phyloP scores from a whole-genome alignment of 2,888 invertebrate genomes.

The Syrista parreyssii region DNA sequence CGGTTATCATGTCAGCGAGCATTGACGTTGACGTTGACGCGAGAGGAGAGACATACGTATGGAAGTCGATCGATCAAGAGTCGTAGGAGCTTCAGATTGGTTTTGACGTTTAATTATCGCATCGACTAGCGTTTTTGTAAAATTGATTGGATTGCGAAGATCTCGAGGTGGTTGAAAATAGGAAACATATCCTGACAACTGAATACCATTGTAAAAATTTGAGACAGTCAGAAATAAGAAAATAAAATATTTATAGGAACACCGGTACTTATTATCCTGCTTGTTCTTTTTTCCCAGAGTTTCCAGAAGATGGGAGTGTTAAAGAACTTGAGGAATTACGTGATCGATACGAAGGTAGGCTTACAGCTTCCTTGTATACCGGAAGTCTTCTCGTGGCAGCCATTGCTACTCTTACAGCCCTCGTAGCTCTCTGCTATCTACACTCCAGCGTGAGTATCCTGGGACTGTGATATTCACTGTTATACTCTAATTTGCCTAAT shows the following conservation, averaged over 20 bases:
- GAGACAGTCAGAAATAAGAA: neutral
- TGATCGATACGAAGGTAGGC: slow-evolving; percentile 60
- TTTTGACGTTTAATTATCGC: neutral
- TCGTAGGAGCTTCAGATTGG: neutral
- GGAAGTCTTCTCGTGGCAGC: slow-evolving; percentile 77
- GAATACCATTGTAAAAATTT: neutral
- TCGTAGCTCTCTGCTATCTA: slow-evolving; percentile 72
- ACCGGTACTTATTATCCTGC: neutral
- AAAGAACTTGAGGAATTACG: slow-evolving; percentile 58
- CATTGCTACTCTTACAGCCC: slow-evolving; percentile 71
- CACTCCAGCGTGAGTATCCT: slow-evolving; percentile 70
- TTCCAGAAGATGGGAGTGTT: slow-evolving; percentile 40
- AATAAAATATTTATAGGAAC: neutral
- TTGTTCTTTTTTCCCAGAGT: neutral
- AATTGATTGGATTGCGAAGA: neutral
- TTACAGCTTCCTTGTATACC: slow-evolving; percentile 82
- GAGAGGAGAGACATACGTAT: neutral
- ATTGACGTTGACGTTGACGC: neutral
- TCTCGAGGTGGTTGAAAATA: neutral
- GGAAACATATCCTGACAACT: neutral
- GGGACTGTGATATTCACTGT: neutral
- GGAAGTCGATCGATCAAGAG: neutral
- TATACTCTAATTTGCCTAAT: neutral
- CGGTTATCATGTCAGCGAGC: neutral
- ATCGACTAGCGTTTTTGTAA: neutral